A percentile compares a stretch with the other conserved stretches of the same genome.
Conservation (phyloP, 2,797 vertebrate genomes). For the Cryptoblepharus egeriae region DNA sequence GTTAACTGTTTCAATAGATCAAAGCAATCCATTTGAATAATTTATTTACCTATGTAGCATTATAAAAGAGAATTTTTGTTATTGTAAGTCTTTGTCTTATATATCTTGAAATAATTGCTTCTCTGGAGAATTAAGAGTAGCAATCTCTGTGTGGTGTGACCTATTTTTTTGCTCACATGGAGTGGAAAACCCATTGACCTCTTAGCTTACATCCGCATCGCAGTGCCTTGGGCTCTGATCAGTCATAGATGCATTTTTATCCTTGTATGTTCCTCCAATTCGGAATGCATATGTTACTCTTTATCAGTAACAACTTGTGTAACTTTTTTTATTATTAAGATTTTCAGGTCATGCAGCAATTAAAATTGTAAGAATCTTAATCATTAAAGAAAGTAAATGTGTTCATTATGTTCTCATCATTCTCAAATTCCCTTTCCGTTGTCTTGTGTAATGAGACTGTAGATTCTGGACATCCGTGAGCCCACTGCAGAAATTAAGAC, state of each 20-base stretch:
- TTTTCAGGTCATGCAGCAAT: not conserved
- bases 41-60: slow-evolving; percentile 71
- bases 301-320: not conserved
- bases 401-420: not conserved
- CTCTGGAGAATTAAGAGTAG: slow-evolving; percentile 48
- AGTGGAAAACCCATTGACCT: not conserved
- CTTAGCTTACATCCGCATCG: not conserved
- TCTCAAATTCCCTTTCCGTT: not conserved
- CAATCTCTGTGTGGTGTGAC: slow-evolving; percentile 38
- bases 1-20: slow-evolving; percentile 70
- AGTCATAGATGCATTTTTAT: slow-evolving; percentile 1
- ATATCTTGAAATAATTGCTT: slow-evolving; percentile 57
- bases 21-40: slow-evolving; percentile 73
- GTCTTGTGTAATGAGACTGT: not conserved
- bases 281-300: not conserved
- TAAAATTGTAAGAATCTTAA: not conserved
- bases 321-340: not conserved
- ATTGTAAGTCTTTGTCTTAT: slow-evolving; percentile 47
- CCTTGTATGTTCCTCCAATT: not conserved
- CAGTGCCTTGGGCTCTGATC: not conserved
- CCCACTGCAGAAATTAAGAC: not conserved
- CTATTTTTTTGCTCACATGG: slow-evolving; percentile 40
- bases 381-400: not conserved
- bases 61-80: slow-evolving; percentile 58
- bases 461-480: not conserved